Conservation (phyloP, 2,797 vertebrate species). For the Poecilia picta region DNA sequence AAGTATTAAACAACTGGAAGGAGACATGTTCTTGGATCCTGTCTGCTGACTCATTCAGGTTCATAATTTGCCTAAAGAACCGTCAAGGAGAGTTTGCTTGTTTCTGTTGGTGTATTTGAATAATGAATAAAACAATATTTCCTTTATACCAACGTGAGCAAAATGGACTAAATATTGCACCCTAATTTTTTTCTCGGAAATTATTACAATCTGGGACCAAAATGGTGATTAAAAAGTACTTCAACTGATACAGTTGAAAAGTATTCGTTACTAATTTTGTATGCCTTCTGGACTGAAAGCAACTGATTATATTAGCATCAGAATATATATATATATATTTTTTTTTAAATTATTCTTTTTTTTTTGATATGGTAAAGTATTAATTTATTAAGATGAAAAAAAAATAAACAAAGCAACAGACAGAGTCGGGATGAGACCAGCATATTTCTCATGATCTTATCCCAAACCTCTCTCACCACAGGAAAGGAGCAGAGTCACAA, state of each 20-base stretch:
- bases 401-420: not conserved
- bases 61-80: not conserved
- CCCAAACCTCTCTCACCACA: conserved; percentile 17
- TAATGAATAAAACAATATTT: not conserved
- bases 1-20: conserved; percentile 7
- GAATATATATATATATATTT: not conserved
- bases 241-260: not conserved
- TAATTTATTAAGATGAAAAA: not conserved
- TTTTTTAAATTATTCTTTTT: not conserved
- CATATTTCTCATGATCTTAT: conserved; percentile 29
- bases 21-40: not conserved
- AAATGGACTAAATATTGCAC: not conserved
- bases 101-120: not conserved
- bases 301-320: not conserved
- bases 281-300: not conserved
- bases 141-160: too few species aligned
- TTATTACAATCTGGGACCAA: not conserved
- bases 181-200: not conserved
- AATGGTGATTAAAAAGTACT: not conserved
- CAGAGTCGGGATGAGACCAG: not conserved
- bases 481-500: conserved; percentile 28
- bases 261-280: not conserved
- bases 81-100: too few species aligned
- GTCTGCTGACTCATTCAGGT: not conserved
- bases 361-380: not conserved